Evolutionary conservation across 2,113 vertebrate genomes (phyloP).

Genomic region (Andinoacara biseriatus): DNA sequence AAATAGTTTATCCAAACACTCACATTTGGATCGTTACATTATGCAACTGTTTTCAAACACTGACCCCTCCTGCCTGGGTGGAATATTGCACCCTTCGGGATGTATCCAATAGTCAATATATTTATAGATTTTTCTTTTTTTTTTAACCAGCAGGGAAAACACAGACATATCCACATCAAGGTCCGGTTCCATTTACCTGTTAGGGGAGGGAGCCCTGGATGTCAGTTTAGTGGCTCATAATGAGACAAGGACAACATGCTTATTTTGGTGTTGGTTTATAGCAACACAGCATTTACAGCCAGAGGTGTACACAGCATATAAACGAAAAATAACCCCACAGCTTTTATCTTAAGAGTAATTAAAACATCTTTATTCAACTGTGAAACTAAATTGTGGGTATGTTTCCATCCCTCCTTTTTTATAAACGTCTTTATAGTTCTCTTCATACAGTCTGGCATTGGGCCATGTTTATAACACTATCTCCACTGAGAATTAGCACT

Average conservation of each 20-base stretch:
- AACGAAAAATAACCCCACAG: neutral
- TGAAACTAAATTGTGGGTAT: neutral
- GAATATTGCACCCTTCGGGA: neutral
- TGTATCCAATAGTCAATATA: neutral
- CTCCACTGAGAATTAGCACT: neutral
- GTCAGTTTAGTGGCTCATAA: neutral
- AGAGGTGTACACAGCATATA: neutral
- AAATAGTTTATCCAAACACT: neutral
- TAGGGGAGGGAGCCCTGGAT: neutral
- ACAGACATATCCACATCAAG: neutral
- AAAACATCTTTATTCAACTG: neutral
- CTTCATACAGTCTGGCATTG: neutral
- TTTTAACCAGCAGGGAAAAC: neutral
- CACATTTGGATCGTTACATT: neutral
- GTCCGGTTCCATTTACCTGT: neutral
- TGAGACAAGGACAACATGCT: neutral
- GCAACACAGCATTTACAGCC: neutral
- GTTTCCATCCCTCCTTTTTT: neutral
- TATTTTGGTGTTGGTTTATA: neutral
- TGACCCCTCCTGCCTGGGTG: constrained; percentile 30
- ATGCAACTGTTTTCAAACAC: constrained; percentile 23
- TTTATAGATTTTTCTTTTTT: neutral
- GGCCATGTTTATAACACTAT: too few relatives aligned
- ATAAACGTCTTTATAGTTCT: neutral
- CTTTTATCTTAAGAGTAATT: neutral